A percentile compares a stretch with the other conserved stretches of the same genome.
phyloP scores from a whole-genome alignment of 2,888 invertebrate species.

The Barypeithes pellucidus region DNA sequence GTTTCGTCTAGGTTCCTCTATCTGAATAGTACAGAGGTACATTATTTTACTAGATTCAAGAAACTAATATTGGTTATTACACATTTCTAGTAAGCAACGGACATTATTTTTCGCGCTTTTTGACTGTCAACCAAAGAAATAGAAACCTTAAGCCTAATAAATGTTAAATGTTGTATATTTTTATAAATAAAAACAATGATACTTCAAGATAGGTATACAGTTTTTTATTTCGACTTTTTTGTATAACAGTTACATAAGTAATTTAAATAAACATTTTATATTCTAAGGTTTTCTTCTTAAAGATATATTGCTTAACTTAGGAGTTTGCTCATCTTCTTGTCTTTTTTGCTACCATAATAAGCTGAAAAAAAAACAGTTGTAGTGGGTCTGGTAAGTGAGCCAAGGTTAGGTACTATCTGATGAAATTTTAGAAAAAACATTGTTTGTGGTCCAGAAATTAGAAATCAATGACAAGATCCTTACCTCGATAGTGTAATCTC shows the following conservation, averaged over 20 bases:
- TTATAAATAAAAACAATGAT: slow-evolving; percentile 33
- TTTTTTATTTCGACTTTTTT: slow-evolving; percentile 2
- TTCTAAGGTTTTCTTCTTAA: not conserved
- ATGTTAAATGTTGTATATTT: slow-evolving; percentile 35
- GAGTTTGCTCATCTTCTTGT: not conserved
- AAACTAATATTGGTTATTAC: too few relatives aligned
- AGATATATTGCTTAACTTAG: not conserved
- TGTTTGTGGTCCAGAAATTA: not conserved
- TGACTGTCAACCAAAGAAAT: not conserved
- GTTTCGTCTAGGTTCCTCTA: too few relatives aligned
- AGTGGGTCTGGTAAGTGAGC: too few relatives aligned
- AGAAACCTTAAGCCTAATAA: slow-evolving; percentile 18
- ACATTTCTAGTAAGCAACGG: too few relatives aligned
- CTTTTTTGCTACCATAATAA: not conserved
- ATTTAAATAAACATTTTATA: slow-evolving; percentile 1
- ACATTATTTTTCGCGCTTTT: not conserved
- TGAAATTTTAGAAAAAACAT: not conserved
- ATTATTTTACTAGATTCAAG: too few relatives aligned
- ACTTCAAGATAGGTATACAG: not conserved
- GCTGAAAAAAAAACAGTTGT: not conserved
- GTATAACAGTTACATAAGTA: slow-evolving; percentile 5
- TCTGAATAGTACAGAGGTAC: too few relatives aligned
- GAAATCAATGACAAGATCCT: slow-evolving; percentile 55
- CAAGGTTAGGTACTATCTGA: too few relatives aligned
- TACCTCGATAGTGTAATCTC: slow-evolving; percentile 74